Evolutionary conservation across 2,888 invertebrate species (phyloP).

Genomic region (Folsomia candida): DNA sequence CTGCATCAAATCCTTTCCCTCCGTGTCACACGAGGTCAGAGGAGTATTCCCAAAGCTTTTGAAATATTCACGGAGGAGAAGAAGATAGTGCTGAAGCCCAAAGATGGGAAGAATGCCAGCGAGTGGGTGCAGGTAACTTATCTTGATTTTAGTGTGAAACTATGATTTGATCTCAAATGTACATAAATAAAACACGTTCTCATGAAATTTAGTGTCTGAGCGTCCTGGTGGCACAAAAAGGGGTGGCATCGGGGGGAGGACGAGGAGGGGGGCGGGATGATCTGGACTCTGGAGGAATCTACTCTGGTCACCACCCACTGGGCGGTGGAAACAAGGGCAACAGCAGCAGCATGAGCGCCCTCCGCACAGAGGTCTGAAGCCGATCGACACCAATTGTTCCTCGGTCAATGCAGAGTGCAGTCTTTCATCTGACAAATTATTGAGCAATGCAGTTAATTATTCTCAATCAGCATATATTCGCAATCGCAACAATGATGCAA

Average conservation of each 20-base stretch:
- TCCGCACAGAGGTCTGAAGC: slow-evolving; percentile 7
- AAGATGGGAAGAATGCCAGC: slow-evolving; percentile 90
- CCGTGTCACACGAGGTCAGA: slow-evolving; percentile 84
- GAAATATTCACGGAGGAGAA: slow-evolving; percentile 94
- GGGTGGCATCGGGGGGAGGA: slow-evolving; percentile 25
- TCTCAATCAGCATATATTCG: too few species aligned
- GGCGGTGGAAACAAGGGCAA: too few species aligned
- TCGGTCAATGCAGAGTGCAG: too few species aligned
- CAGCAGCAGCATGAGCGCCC: slow-evolving; percentile 15
- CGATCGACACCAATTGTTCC: too few species aligned
- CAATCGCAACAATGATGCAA: too few species aligned
- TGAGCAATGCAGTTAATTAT: too few species aligned
- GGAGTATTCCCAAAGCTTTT: slow-evolving; percentile 92
- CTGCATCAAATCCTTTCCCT: slow-evolving; percentile 91
- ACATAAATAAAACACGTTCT: not conserved
- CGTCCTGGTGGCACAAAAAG: slow-evolving; percentile 45
- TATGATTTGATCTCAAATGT: not conserved
- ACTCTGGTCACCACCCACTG: too few species aligned
- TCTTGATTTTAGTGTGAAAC: too few species aligned
- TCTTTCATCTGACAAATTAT: too few species aligned
- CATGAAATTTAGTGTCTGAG: slow-evolving; percentile 43
- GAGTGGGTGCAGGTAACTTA: slow-evolving; percentile 96
- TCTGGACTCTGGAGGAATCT: too few species aligned
- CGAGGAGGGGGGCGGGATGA: slow-evolving; percentile 4
- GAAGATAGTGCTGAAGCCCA: slow-evolving; percentile 87